Conservation (phyloP, 2,113 vertebrate species). For the Accipiter virgatus region DNA sequence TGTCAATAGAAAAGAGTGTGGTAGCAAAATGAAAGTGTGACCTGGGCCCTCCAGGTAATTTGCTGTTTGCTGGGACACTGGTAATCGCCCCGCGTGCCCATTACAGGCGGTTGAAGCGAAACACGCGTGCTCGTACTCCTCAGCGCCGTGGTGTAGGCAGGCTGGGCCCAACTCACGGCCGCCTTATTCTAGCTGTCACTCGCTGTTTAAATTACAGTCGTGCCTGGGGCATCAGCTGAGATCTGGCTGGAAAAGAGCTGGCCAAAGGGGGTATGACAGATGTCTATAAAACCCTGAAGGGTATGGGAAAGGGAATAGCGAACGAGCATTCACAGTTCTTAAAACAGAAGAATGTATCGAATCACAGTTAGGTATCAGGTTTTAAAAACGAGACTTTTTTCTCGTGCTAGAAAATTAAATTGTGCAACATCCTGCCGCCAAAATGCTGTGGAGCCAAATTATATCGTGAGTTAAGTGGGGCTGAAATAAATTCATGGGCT, state of each 20-base stretch:
- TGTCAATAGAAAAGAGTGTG: background rate
- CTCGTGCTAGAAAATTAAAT: background rate
- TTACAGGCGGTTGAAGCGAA: background rate
- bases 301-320: background rate
- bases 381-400: background rate
- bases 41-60: background rate
- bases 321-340: background rate
- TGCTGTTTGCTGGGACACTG: background rate
- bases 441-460: background rate
- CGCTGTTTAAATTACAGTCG: background rate
- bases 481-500: background rate
- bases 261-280: conserved; percentile 2
- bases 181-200: background rate
- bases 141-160: background rate
- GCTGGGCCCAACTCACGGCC: fast-evolving
- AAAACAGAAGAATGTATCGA: background rate
- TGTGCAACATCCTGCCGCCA: background rate
- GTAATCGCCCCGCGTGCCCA: background rate
- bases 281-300: background rate
- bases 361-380: background rate
- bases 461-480: background rate
- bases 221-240: background rate
- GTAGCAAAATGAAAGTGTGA: background rate
- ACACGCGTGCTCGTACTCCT: background rate
- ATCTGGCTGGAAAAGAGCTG: background rate